Base-by-base conservation (phyloP, 2,113 vertebrate genomes). In the Pollachius pollachius region DNA sequence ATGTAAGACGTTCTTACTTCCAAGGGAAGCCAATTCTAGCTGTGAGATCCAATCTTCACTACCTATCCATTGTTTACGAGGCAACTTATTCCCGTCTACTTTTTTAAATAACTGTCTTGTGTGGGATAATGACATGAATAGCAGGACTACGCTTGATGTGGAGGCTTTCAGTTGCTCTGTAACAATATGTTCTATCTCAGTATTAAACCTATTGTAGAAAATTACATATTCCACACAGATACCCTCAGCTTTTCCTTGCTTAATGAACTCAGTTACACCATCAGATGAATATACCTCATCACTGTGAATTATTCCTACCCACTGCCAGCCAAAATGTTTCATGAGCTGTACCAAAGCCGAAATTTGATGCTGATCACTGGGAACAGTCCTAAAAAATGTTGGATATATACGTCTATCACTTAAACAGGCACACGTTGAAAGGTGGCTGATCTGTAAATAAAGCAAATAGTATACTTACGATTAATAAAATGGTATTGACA, bases 321-420 rank as follows among this genome's bases (percentile, higher is more conserved):
- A 90, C 37, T 64, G 83, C 87, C 85, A 92, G 41, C 85, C 74
- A 70, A 84, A 87, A 62, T 80, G 59, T 60, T 86, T 83, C 81
- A 88, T 80, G 7, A 91, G 76, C 30, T 88, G 76, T 23, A 88
- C 72, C 23, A 89, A 68, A 5, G 68, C 83, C 1, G 61, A 25
- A 41, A 81, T 65, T 58, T 90, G 87, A 52, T 84, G 84, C n/a
- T 54, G 62, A 67, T 91, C 85, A 75, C 82, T 90, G 61, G 90
- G 81, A 41, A 90, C 76, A 1, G 81, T 89, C 81, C 87, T 83
- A 72, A 93, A 89, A 64, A 91, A 85, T 0, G 81, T 81, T 6
- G 86, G 81, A 57, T 82, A 87, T 1, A 54, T 19, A n/a, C 3
- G 72, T 75, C 81, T 88, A 73, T 90, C 72, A 62, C 80, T 88